A percentile compares a stretch with the other conserved stretches of the same genome.
Evolutionary conservation across 2,888 invertebrate genomes (phyloP).

Genomic region (Pachliopta kotzebuea): DNA sequence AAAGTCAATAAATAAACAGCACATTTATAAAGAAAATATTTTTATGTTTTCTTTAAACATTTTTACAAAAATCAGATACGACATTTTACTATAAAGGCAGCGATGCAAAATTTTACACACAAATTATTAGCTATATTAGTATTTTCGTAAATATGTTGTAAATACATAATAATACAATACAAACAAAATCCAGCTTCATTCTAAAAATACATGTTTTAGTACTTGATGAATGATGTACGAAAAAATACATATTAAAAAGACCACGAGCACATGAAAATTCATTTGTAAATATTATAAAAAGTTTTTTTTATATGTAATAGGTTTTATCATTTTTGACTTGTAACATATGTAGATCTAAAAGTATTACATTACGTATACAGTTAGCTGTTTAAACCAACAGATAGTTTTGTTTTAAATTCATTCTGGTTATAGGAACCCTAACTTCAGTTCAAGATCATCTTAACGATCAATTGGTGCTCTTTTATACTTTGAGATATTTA

Average conservation of each 20-base stretch:
- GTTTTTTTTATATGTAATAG: not conserved
- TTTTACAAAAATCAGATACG: not conserved
- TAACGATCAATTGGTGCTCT: conserved; percentile 38
- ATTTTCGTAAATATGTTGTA: not conserved
- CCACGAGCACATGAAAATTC: not conserved
- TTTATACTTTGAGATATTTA: conserved; percentile 9
- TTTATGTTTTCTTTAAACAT: not conserved
- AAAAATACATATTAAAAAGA: not conserved
- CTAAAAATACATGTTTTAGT: not conserved
- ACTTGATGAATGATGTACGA: not conserved
- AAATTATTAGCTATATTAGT: not conserved
- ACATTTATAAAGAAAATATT: conserved; percentile 10
- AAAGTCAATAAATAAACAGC: conserved; percentile 32
- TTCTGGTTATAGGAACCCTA: conserved; percentile 69
- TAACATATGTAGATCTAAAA: conserved; percentile 23
- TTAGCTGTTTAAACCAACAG: conserved; percentile 43
- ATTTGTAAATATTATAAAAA: not conserved
- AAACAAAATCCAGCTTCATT: not conserved
- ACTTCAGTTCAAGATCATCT: conserved; percentile 70
- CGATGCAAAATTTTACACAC: not conserved
- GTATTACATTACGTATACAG: conserved; percentile 41
- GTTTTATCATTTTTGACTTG: not conserved
- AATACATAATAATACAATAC: not conserved
- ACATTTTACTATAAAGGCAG: conserved; percentile 1
- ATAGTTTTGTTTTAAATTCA: conserved; percentile 57